Conservation (phyloP, 1,140 invertebrate genomes). For the Homarus americanus region DNA sequence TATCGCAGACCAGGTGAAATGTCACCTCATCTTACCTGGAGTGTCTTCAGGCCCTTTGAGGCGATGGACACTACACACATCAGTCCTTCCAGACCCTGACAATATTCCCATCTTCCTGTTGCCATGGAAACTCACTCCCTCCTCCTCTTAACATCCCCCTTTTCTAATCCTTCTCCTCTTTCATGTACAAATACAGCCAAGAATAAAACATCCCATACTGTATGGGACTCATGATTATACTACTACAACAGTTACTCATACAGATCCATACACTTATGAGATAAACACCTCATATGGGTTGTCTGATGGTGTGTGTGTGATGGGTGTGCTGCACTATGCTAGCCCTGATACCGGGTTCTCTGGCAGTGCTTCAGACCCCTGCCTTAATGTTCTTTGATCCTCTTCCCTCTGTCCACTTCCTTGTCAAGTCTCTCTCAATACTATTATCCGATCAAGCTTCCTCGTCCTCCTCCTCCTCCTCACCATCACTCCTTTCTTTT, state of each 20-base stretch:
- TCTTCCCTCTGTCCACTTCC: constrained; percentile 45
- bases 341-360: background rate
- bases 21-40: constrained; percentile 8
- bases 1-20: constrained; percentile 42
- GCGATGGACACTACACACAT: constrained; percentile 24
- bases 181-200: too few species aligned
- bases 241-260: too few species aligned
- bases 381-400: constrained; percentile 56
- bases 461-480: background rate
- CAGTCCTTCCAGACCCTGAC: constrained; percentile 44
- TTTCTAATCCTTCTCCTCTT: background rate
- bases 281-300: too few species aligned
- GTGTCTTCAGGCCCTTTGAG: constrained; percentile 36
- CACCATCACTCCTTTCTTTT: background rate
- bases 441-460: constrained; percentile 12
- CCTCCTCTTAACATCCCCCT: constrained; percentile 4
- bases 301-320: too few species aligned
- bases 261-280: too few species aligned
- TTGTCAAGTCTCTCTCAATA: constrained; percentile 36
- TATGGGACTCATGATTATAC: too few species aligned
- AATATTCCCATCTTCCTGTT: constrained; percentile 51
- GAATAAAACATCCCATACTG: too few species aligned
- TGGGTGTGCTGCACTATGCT: background rate
- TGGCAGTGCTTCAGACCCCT: background rate
- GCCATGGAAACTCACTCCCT: constrained; percentile 26